Base-by-base conservation (phyloP, 92 coral and sea anemone genomes). In the Parazoanthus atlanticus region DNA sequence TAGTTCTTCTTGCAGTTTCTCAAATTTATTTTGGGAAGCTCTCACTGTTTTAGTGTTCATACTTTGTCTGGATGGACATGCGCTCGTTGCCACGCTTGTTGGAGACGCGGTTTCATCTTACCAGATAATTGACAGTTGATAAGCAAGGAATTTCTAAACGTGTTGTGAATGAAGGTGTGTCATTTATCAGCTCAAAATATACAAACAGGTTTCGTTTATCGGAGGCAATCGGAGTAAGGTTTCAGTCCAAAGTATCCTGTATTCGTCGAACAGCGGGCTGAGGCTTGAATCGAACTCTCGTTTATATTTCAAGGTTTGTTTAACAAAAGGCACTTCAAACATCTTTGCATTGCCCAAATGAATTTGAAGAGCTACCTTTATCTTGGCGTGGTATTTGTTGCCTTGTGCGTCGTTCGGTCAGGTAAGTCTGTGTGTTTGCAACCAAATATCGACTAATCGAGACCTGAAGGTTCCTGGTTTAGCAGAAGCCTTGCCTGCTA, bases 91-190 rank as follows among this genome's bases (percentile, higher is more conserved):
- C 66, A 43, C 2, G n/a, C 29, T 36, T 8, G 29, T 46, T 46
- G 23, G 29, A 47, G 33, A n/a, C 33, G 36, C 58, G 82, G 64
- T 78, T n/a, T 78, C 82, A 78, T 26, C 66, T 78, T 78, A 78
- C 82, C 25, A n/a, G 58, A 78, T 41, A 78, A 78, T 78, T 78
- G 82, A 78, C 82, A 78, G 65, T 31, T 78, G 82, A 78, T 47
- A 78, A 43, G 21, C n/a, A 78, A 78, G 82, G 82, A 78, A 78
- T 78, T 29, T 43, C n/a, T 1, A 49, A 46, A 41, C 32, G 58
- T 78, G 81, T 78, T 78, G 21, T 78, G n/a, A 33, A 75, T 75
- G 47, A 49, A 78, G 82, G 82, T 41, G 82, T 78, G 82, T 26
- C 82, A 78, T 47, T 21, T 78, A 75, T 78, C 61, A 78, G 31